Evolutionary conservation across 2,888 invertebrate species (phyloP).

Genomic region (Graphium colonna): DNA sequence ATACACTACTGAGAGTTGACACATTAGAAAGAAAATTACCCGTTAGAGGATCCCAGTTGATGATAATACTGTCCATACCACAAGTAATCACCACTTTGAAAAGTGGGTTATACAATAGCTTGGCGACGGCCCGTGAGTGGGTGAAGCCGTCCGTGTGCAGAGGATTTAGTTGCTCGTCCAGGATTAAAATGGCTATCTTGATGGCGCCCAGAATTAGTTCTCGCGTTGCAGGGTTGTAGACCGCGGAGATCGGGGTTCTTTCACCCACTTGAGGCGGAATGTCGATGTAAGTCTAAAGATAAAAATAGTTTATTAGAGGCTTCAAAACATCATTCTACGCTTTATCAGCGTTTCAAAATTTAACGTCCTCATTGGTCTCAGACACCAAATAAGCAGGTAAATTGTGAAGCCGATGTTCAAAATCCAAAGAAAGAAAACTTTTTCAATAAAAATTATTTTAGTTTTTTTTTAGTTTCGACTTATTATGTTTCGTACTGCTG

Average conservation of each 20-base stretch:
- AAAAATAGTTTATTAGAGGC: no score
- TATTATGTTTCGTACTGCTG: no score
- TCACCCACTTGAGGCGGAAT: constrained; percentile 82
- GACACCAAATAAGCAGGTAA: no score
- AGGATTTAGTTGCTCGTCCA: constrained; percentile 83
- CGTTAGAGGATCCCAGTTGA: constrained; percentile 89
- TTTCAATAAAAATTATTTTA: no score
- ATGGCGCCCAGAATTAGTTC: constrained; percentile 84
- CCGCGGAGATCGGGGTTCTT: constrained; percentile 78
- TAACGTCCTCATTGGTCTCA: no score
- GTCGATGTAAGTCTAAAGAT: constrained; percentile 81
- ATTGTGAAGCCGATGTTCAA: no score
- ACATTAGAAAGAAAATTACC: no score
- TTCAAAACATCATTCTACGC: no score
- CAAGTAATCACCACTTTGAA: constrained; percentile 88
- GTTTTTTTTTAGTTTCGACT: no score
- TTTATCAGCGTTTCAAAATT: no score
- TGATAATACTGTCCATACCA: constrained; percentile 89
- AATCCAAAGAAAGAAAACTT: no score
- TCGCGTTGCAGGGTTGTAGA: constrained; percentile 83
- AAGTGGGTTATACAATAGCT: constrained; percentile 86
- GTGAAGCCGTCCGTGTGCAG: constrained; percentile 87
- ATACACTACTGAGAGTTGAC: no score
- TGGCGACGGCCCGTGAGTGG: constrained; percentile 85
- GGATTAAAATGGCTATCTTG: constrained; percentile 82